These are phyloP conservation scores for Hydrocynus forskahlii DNA, from an alignment of 2,797 vertebrate genomes.

Conservation along the genomic window DNA sequence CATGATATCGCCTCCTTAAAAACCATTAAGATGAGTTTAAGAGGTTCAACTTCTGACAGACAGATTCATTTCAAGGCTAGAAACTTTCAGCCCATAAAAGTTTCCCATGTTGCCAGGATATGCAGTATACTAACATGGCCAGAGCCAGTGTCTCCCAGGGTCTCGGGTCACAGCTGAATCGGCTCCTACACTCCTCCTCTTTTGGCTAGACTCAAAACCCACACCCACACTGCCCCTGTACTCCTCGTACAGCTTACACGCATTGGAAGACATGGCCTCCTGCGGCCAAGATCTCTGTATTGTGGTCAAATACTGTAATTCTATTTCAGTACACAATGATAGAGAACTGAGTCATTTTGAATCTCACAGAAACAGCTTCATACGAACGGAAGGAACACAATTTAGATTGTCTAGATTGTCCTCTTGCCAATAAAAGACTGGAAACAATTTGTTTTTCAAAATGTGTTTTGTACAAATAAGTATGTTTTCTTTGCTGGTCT, in stretches of 20 bases:
- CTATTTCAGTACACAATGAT: constrained; percentile 34
- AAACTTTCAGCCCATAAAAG: constrained; percentile 24
- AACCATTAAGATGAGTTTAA: background rate
- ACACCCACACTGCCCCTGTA: constrained; percentile 8
- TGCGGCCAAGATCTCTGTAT: background rate
- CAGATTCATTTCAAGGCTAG: background rate
- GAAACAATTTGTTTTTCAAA: no score
- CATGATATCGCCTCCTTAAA: no score
- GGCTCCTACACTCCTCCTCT: constrained; percentile 36
- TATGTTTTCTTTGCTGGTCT: no score
- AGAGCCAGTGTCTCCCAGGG: constrained; percentile 27
- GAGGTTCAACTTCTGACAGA: constrained; percentile 2
- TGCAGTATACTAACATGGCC: constrained; percentile 56
- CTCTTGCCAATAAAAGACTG: no score
- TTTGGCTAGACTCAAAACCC: constrained; percentile 1
- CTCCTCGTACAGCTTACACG: constrained; percentile 1
- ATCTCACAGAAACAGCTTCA: no score
- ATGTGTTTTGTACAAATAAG: no score
- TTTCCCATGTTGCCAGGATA: constrained; percentile 56
- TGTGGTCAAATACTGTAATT: constrained; percentile 12
- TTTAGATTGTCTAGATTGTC: no score
- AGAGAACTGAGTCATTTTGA: no score
- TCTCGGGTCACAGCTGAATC: constrained; percentile 64
- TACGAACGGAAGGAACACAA: no score
- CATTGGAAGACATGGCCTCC: background rate